Evolutionary conservation across 2,797 vertebrate genomes (phyloP).

Genomic region (Kryptolebias ocellatus): DNA sequence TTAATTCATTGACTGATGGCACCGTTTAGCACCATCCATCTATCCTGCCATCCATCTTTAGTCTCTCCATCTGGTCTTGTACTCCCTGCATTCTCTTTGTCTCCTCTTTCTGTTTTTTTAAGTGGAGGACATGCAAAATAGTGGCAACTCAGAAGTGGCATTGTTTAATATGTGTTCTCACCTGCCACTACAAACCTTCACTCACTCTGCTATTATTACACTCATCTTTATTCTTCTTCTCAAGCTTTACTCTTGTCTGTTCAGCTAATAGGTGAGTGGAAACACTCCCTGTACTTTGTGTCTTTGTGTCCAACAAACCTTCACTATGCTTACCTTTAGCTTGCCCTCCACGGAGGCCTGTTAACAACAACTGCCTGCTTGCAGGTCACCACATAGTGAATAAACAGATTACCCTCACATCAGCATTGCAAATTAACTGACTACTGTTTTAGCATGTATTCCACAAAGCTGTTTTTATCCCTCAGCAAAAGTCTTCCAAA

Average conservation of each 20-base stretch:
- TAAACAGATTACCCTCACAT: slow-evolving; percentile 67
- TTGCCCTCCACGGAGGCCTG: slow-evolving; percentile 48
- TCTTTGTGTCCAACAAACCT: slow-evolving; percentile 59
- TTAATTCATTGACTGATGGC: slow-evolving; percentile 75
- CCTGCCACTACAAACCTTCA: slow-evolving; percentile 7
- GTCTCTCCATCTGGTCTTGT: slow-evolving; percentile 58
- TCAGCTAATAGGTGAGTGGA: slow-evolving; percentile 23
- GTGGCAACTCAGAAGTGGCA: slow-evolving; percentile 16
- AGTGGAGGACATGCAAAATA: slow-evolving; percentile 17
- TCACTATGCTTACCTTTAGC: slow-evolving; percentile 61
- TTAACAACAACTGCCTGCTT: slow-evolving; percentile 57
- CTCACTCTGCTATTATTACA: slow-evolving; percentile 18
- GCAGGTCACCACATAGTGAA: slow-evolving; percentile 46
- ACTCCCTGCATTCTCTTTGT: slow-evolving; percentile 24
- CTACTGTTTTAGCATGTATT: slow-evolving; percentile 35
- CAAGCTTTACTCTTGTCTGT: slow-evolving; percentile 23
- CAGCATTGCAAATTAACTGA: slow-evolving; percentile 52
- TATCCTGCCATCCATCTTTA: slow-evolving; percentile 53
- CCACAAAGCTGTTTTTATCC: slow-evolving; percentile 37
- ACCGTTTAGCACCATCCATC: slow-evolving; percentile 53
- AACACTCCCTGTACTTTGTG: slow-evolving; percentile 41
- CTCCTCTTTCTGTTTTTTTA: slow-evolving; percentile 12
- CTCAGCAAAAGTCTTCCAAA: slow-evolving; percentile 33
- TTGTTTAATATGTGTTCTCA: slow-evolving; percentile 16
- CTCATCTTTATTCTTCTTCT: slow-evolving; percentile 14